Percentiles rank a stretch among this genome's conserved stretches.
Evolutionary conservation across 2,113 vertebrate species (phyloP).

Genomic region (Poecilia latipinna): DNA sequence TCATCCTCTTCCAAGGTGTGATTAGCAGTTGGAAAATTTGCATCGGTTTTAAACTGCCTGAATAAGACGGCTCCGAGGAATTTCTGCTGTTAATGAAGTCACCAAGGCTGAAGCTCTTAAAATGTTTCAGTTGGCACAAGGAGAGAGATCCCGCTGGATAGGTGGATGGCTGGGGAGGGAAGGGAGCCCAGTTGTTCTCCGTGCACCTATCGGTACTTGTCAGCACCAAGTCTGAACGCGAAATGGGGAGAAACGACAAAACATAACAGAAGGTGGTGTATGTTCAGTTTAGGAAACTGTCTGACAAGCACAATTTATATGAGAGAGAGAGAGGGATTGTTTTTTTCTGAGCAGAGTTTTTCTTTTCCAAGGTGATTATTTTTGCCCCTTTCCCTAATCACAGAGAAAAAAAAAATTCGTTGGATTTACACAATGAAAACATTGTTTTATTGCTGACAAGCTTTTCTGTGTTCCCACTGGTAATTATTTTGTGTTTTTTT

Average conservation of each 20-base stretch:
- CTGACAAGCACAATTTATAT: too few relatives aligned
- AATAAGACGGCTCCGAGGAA: slow-evolving; percentile 29
- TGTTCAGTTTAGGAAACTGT: too few relatives aligned
- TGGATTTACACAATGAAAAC: too few relatives aligned
- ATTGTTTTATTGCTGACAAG: too few relatives aligned
- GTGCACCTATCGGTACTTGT: slow-evolving; percentile 36
- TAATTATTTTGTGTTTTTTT: too few relatives aligned
- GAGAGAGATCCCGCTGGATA: slow-evolving; percentile 8
- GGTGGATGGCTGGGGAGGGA: background rate
- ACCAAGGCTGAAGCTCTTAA: slow-evolving; percentile 11
- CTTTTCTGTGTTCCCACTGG: too few relatives aligned
- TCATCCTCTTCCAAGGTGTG: slow-evolving; percentile 28
- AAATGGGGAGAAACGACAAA: background rate
- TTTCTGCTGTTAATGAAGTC: slow-evolving; percentile 39
- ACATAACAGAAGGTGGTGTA: background rate
- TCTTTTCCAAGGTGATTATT: too few relatives aligned
- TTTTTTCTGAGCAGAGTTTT: too few relatives aligned
- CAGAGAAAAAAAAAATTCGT: too few relatives aligned
- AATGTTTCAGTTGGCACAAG: slow-evolving; percentile 66
- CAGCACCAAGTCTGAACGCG: slow-evolving; percentile 26
- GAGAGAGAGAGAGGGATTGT: too few relatives aligned
- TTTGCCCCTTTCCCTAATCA: too few relatives aligned
- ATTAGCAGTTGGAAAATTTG: slow-evolving; percentile 76
- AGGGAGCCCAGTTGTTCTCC: slow-evolving; percentile 6
- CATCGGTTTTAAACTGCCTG: slow-evolving; percentile 63